Percentiles rank a stretch among this genome's conserved stretches.
Evolutionary conservation across 2,888 invertebrate species (phyloP).

Genomic region (Ypsolopha scabrella): DNA sequence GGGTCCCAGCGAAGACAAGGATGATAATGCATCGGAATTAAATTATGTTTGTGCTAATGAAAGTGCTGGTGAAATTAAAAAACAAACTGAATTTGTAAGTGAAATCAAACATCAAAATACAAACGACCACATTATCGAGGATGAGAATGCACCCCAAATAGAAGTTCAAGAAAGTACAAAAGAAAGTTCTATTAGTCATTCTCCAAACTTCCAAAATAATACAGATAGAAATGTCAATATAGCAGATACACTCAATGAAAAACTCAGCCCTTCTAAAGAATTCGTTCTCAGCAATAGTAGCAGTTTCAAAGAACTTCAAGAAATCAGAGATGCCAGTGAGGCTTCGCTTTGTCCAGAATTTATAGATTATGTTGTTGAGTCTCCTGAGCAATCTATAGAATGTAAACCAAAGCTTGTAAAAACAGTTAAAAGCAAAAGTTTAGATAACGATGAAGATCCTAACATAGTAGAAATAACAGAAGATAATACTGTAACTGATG

Average conservation of each 20-base stretch:
- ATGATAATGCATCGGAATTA: neutral
- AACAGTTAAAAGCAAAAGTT: slow-evolving; percentile 56
- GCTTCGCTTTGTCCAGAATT: slow-evolving; percentile 8
- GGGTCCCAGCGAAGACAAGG: slow-evolving; percentile 4
- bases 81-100: slow-evolving; percentile 2
- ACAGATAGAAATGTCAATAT: slow-evolving; percentile 6
- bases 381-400: slow-evolving; percentile 42
- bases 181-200: neutral
- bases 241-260: neutral
- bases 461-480: slow-evolving; percentile 55
- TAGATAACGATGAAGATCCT: slow-evolving; percentile 55
- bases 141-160: neutral
- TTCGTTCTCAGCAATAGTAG: slow-evolving; percentile 18
- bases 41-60: neutral
- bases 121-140: neutral
- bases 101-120: neutral
- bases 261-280: slow-evolving; percentile 6
- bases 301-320: neutral
- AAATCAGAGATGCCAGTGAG: neutral
- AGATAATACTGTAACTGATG: slow-evolving; percentile 26
- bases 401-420: slow-evolving; percentile 37
- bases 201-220: neutral
- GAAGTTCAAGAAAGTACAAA: neutral
- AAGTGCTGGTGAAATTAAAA: slow-evolving; percentile 7
- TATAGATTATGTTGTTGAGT: slow-evolving; percentile 47